These are phyloP conservation scores for Lethenteron camtschaticum DNA, from an alignment of 2,113 vertebrate genomes.

Conservation along the genomic window DNA sequence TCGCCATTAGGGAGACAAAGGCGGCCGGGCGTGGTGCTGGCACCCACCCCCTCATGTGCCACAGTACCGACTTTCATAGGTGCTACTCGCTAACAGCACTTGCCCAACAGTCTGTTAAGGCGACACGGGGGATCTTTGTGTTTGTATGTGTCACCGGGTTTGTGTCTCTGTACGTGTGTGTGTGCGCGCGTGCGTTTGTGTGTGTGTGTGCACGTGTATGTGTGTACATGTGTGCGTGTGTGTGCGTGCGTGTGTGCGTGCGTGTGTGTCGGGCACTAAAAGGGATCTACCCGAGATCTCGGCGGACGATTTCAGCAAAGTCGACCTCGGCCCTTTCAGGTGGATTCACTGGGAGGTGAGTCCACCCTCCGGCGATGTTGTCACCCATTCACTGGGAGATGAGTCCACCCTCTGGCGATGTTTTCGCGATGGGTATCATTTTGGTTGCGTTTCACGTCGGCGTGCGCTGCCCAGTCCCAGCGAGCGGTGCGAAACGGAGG, in stretches of 20 bases:
- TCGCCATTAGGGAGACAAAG: too few species aligned
- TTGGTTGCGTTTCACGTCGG: too few species aligned
- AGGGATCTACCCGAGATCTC: constrained; percentile 70
- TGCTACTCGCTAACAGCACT: too few species aligned
- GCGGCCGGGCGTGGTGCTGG: too few species aligned
- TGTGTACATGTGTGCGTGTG: neutral
- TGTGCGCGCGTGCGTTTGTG: neutral
- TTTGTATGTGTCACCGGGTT: neutral
- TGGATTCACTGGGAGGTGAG: constrained; percentile 91
- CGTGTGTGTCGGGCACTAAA: too few species aligned
- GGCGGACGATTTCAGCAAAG: constrained; percentile 38
- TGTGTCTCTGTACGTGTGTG: neutral
- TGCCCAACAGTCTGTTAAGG: too few species aligned
- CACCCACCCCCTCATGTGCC: too few species aligned
- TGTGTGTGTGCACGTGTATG: neutral
- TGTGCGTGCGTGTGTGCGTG: neutral
- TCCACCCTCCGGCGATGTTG: neutral
- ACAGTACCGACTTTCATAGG: too few species aligned
- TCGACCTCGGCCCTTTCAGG: constrained; percentile 41
- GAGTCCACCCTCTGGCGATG: constrained; percentile 13
- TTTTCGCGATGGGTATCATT: too few species aligned
- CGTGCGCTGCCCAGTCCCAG: too few species aligned
- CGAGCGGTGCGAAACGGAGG: too few species aligned
- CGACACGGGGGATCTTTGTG: too few species aligned
- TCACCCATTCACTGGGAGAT: constrained; percentile 60